Base-by-base conservation (phyloP, 2,113 vertebrate species). In the Chloropsis cyanopogon region DNA sequence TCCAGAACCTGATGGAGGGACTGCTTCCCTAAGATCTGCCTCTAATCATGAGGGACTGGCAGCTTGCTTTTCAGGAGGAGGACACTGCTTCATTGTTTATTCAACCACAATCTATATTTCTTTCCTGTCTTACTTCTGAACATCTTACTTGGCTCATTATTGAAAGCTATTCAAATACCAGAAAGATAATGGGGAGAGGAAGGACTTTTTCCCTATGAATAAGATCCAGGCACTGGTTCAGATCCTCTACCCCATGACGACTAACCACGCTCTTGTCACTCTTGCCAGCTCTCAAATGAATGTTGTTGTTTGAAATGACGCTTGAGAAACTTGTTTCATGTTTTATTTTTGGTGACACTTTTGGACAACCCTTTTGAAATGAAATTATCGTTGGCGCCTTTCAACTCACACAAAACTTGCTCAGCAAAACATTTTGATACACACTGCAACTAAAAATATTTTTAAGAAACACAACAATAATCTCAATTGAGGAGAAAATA, bases 291-390 rank as follows among this genome's bases (percentile, higher is more conserved):
- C 73, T 90, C 82, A 77, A 64, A 94, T 78, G 59, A 94, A 88
- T 80, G 54, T 59, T 84, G 69, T 61, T 93, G 35, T 93, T 97
- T 88, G 59, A 90, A 92, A 94, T 31, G 76, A 86, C 56, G 83
- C 69, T 97, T 75, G 90, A 93, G 82, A 72, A 92, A 85, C 50
- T 92, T 23, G 14, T 87, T 88, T 82, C 80, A 88, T 88, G 82
- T 64, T 95, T 88, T 94, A 96, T 95, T 95, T 97, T 97, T 91
- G 75, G 96, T 83, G 71, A 63, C 90, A 77, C 87, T 97, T 95
- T 78, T 91, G 68, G 76, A 90, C 56, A 83, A 78, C 33, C 37
- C 60, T 88, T 96, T 94, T 92, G 84, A 76, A 96, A 92, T 73
- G 78, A 88, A 82, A 90, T 82, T 6, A 4, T 88, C 80, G 24